phyloP scores from a whole-genome alignment of 2,113 vertebrate species.

The Nerophis ophidion region DNA sequence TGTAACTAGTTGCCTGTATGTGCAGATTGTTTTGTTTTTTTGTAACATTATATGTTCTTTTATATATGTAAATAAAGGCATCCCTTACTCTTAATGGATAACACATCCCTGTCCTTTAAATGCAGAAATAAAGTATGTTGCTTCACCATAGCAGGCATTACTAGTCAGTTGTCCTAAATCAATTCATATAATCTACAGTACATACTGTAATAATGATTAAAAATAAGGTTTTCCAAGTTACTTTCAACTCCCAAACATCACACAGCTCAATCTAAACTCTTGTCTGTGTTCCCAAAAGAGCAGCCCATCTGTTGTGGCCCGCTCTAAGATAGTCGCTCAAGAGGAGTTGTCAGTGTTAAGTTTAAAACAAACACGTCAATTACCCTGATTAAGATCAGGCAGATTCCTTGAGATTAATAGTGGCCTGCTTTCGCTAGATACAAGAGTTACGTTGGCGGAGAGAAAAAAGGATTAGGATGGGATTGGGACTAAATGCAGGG shows the following conservation, averaged over 20 bases:
- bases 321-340: slow-evolving; percentile 62
- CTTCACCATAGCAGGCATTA: no score
- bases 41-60: no score
- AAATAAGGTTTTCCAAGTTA: slow-evolving; percentile 23
- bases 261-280: slow-evolving; percentile 32
- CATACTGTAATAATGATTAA: not conserved
- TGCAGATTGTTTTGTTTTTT: no score
- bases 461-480: slow-evolving; percentile 11
- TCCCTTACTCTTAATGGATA: no score
- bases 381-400: slow-evolving; percentile 69
- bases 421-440: slow-evolving; percentile 21
- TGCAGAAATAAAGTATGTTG: no score
- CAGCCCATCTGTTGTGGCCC: slow-evolving; percentile 65
- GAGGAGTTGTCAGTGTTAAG: slow-evolving; percentile 65
- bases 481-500: slow-evolving; percentile 1
- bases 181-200: not conserved
- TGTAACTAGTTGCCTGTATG: no score
- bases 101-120: no score
- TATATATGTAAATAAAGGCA: no score
- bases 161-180: not conserved
- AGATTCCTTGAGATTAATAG: slow-evolving; percentile 66
- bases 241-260: slow-evolving; percentile 32
- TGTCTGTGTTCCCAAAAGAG: slow-evolving; percentile 46
- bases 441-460: slow-evolving; percentile 16
- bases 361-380: slow-evolving; percentile 73